A percentile compares a stretch with the other conserved stretches of the same genome.
phyloP scores from a whole-genome alignment of 2,113 vertebrate species.

The Gymnobelideus leadbeateri region DNA sequence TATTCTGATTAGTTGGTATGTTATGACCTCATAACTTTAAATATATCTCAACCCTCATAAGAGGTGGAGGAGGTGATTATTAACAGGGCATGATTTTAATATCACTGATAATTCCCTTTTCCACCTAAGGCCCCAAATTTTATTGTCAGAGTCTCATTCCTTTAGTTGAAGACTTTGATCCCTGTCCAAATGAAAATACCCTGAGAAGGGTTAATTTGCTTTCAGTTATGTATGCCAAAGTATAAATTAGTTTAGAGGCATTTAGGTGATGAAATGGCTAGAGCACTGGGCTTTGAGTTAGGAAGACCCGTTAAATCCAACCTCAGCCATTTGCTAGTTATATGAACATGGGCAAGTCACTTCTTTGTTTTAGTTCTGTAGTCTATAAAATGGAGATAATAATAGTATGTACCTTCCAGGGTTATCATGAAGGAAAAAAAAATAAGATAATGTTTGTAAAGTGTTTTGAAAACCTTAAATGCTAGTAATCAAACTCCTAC shows the following conservation, averaged over 20 bases:
- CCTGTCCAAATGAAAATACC: background rate
- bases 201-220: background rate
- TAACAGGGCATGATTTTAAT: background rate
- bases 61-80: background rate
- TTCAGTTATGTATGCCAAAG: background rate
- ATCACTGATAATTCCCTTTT: background rate
- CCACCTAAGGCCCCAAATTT: background rate
- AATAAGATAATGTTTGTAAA: background rate
- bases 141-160: background rate
- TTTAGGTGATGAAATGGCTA: background rate
- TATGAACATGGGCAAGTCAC: background rate
- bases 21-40: background rate
- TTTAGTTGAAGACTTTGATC: background rate
- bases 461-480: background rate
- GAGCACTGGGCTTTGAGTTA: background rate
- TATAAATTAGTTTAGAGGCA: background rate
- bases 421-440: background rate
- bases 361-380: background rate
- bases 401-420: background rate
- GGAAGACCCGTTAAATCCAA: background rate
- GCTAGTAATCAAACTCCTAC: background rate
- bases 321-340: background rate
- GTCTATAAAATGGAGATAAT: background rate
- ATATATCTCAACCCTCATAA: background rate
- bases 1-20: slow-evolving; percentile 2